Evolutionary conservation across 2,888 invertebrate species (phyloP), one percentile per base, ranked within the genome.

Genomic region (Nesidiocoris tenuis): DNA sequence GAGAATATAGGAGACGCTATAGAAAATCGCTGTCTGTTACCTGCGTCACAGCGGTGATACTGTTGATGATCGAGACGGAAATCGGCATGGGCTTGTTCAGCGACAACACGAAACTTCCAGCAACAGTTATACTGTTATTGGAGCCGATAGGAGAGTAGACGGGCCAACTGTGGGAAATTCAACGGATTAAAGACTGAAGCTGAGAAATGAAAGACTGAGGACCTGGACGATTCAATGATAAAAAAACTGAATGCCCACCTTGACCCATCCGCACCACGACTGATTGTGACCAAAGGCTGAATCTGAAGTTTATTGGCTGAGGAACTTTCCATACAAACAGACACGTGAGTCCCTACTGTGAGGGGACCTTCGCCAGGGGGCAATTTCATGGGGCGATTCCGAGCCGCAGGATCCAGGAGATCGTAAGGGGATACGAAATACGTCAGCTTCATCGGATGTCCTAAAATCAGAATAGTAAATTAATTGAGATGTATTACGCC

Each of bases 381-480:
- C 86, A 9, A 91, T 89, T 81, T 91, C 89, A 70, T 1, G 12
- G 74, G 59, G 59, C 92, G 87, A 3, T 90, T 88, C 81, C 90
- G 90, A 75, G 86, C 87, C 77, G 91, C 91, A 81, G 90, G 87
- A 83, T 94, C 93, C 80, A 96, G 86, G 66, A 96, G 86, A 83
- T 96, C 96, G 82, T 96, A 96, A 0, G 96, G 96, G 0, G 95
- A 93, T 2, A 96, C 92, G 83, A 96, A 96, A 84, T 96, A 98
- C 0, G 95, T 96, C 24, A 98, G 85, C 81, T 92, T 93, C 93
- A 97, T 93, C 0, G 97, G 93, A 82, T 96, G 95, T 76, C 95
- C 92, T 91, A 84, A 3, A 83, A 72, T 23, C 1, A 24, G n/a
- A n/a, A n/a, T n/a, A n/a, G n/a, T n/a, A n/a, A n/a, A n/a, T n/a